phyloP scores from a whole-genome alignment of 2,113 vertebrate species.

The Phocoena sinus region DNA sequence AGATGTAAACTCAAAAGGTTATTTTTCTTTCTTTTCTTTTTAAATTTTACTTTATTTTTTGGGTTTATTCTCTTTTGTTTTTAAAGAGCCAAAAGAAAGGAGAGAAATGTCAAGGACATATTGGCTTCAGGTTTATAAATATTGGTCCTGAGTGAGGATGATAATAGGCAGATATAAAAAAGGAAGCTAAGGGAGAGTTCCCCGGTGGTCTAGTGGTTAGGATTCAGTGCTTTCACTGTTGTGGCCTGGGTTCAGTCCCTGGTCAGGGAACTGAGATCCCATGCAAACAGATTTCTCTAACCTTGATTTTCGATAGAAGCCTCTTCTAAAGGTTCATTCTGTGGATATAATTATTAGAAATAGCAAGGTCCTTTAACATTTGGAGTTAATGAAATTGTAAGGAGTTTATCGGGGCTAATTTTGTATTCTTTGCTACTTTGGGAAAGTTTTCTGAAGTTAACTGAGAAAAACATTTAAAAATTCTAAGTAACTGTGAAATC shows the following conservation, averaged over 20 bases:
- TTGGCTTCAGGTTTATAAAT: neutral
- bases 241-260: neutral
- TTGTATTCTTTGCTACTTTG: neutral
- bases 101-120: constrained; percentile 33
- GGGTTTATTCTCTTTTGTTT: neutral
- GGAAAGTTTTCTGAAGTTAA: neutral
- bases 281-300: neutral
- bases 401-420: neutral
- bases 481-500: neutral
- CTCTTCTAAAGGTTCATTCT: neutral
- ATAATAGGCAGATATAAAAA: neutral
- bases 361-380: neutral
- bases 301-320: neutral
- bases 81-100: constrained; percentile 14
- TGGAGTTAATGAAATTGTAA: neutral
- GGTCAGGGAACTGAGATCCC: neutral
- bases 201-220: neutral
- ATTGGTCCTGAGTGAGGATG: neutral
- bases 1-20: neutral
- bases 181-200: neutral
- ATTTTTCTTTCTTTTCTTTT: neutral
- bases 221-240: neutral
- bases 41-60: neutral
- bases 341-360: neutral
- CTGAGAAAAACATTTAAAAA: neutral